These are phyloP conservation scores for Brachionus manjavacas DNA, from an alignment of 1,140 invertebrate species.

Conservation along the genomic window DNA sequence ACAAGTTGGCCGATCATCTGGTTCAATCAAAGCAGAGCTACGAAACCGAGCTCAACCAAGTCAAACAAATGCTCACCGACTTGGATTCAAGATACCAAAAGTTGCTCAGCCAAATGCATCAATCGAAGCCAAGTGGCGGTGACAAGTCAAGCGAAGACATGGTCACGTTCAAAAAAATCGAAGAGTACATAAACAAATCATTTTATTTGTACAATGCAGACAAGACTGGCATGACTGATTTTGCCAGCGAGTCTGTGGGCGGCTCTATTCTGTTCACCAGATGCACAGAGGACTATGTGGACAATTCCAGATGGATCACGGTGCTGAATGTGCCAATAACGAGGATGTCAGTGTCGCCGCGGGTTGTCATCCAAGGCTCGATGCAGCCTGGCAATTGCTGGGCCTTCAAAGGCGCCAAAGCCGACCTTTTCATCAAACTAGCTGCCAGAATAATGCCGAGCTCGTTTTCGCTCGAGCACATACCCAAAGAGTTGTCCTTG, in stretches of 20 bases:
- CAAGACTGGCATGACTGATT: constrained; percentile 41
- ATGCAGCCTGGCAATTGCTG: constrained; percentile 43
- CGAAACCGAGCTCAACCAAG: constrained; percentile 5
- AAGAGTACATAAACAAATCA: constrained; percentile 28
- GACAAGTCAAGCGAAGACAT: neutral
- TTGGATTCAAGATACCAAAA: neutral
- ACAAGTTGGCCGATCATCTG: constrained; percentile 23
- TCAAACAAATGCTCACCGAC: constrained; percentile 17
- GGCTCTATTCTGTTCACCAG: constrained; percentile 16
- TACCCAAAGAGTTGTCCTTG: constrained; percentile 19
- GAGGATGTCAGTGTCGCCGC: neutral
- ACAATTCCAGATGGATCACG: constrained; percentile 4
- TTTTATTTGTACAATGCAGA: constrained; percentile 42
- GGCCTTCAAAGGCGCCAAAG: constrained; percentile 39
- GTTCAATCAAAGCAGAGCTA: neutral
- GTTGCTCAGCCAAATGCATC: neutral
- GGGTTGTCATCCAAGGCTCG: constrained; percentile 26
- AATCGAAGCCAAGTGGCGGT: neutral
- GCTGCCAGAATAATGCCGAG: neutral
- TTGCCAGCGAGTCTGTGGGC: constrained; percentile 10
- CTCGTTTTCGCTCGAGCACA: constrained; percentile 30
- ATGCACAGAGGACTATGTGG: constrained; percentile 22
- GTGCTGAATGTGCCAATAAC: constrained; percentile 16
- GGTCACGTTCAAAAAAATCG: constrained; percentile 25
- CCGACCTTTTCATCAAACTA: constrained; percentile 40